phyloP scores from a whole-genome alignment of 2,797 vertebrate genomes.

The Ptychadena robeensis region DNA sequence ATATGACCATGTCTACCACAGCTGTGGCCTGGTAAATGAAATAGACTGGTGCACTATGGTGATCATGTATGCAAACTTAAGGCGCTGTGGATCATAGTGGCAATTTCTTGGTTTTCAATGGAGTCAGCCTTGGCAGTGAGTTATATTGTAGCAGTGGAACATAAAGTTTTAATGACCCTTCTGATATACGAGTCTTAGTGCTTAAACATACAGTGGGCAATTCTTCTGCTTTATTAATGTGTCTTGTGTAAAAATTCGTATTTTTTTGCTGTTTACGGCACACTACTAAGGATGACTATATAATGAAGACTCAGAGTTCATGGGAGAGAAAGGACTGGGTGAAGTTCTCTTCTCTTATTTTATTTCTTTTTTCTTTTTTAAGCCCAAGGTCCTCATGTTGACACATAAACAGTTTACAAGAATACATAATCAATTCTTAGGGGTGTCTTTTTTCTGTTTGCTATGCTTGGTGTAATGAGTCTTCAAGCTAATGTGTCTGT shows the following conservation, averaged over 20 bases:
- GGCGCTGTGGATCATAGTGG: conserved; percentile 21
- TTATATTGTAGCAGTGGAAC: conserved; percentile 14
- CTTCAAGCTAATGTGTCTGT: too few species aligned
- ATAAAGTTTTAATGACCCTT: conserved; percentile 28
- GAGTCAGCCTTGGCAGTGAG: background rate
- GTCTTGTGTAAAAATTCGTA: conserved; percentile 1
- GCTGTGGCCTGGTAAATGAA: conserved; percentile 49
- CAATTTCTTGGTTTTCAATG: conserved; percentile 37
- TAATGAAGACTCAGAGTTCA: conserved; percentile 10
- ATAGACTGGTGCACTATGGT: conserved; percentile 2
- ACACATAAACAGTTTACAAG: background rate
- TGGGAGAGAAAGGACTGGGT: background rate
- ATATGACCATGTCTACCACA: conserved; percentile 46
- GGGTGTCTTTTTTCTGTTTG: background rate
- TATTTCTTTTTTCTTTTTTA: conserved; percentile 32
- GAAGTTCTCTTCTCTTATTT: background rate
- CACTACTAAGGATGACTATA: conserved; percentile 9
- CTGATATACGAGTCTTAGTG: conserved; percentile 32
- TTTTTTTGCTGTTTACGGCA: background rate
- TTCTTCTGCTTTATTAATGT: conserved; percentile 9
- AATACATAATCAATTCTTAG: background rate
- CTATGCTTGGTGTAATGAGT: background rate
- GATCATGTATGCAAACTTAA: conserved; percentile 11
- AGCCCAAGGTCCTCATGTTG: background rate
- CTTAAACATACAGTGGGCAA: background rate